Base-by-base conservation (phyloP, 2,888 invertebrate species). In the Perizoma affinitatum region DNA sequence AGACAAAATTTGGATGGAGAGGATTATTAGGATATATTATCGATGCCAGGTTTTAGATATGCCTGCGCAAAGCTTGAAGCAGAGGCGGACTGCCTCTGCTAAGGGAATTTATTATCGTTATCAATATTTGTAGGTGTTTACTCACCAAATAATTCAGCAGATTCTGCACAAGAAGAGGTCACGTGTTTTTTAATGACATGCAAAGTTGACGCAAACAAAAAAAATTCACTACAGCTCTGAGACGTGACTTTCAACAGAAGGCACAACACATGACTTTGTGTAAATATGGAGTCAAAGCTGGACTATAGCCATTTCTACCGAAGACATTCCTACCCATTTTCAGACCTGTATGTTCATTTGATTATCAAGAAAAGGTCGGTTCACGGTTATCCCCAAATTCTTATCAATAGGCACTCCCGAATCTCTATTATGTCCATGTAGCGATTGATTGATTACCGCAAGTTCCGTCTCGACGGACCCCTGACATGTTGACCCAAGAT, bases 371-470 rank as follows among this genome's bases (percentile, higher is more conserved):
- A 22, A 45, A 46, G 36, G 36, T 35, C 46, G 7, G 46, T 46
- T 51, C 45, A 57, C 49, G 38, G 22, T 48, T 11, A 7, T 49
- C 42, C 42, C 50, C 34, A 54, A 58, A 56, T 46, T 49, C 55
- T 65, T 58, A 58, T 54, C 55, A 61, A 61, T 58, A 61, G 48
- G 51, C 44, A 50, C 50, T 46, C 22, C 50, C 38, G 60, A 63
- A 66, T 60, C 58, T 54, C 58, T 65, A 55, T 42, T 54, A 63
- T 63, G 62, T 41, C 38, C 40, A 34, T 41, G 50, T 41, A 22
- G 63, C 61, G 50, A 67, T 73, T 87, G 87, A 87, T 85, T 78
- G 85, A 87, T 87, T 83, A 80, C 73, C 67, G 62, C 45, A 66
- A 67, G 71, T 78, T 65, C 75, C 70, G 69, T 68, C 69, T 54